phyloP scores from a whole-genome alignment of 2,113 vertebrate species.

The Spizaetus ornatus region DNA sequence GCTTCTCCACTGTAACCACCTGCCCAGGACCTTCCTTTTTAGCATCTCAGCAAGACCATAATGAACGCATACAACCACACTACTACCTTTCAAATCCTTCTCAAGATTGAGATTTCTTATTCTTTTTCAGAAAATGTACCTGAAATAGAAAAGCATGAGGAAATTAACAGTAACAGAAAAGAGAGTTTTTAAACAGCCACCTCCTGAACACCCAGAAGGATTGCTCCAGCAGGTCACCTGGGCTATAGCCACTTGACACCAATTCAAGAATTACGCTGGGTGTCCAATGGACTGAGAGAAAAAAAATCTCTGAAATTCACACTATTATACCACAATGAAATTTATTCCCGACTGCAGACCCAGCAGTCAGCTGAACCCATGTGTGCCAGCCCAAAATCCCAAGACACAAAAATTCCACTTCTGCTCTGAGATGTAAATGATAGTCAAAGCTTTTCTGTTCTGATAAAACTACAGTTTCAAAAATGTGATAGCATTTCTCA shows the following conservation, averaged over 20 bases:
- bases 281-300: fast-evolving
- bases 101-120: neutral
- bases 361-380: neutral
- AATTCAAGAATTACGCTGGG: fast-evolving
- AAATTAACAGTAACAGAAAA: neutral
- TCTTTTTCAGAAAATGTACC: neutral
- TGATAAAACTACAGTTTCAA: neutral
- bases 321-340: fast-evolving
- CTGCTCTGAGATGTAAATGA: neutral
- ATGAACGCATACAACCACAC: fast-evolving
- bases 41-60: neutral
- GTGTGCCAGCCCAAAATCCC: fast-evolving
- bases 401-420: neutral
- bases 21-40: neutral
- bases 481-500: neutral
- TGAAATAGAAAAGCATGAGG: neutral
- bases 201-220: neutral
- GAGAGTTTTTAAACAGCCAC: neutral
- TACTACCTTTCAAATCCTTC: neutral
- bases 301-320: neutral
- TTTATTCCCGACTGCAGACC: neutral
- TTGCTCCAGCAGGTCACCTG: neutral
- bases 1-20: neutral
- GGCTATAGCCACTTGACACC: neutral
- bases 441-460: neutral